Evolutionary conservation across 1,140 invertebrate genomes (phyloP), one percentile per base, ranked within the genome.

Genomic region (Lepidurus packardi): DNA sequence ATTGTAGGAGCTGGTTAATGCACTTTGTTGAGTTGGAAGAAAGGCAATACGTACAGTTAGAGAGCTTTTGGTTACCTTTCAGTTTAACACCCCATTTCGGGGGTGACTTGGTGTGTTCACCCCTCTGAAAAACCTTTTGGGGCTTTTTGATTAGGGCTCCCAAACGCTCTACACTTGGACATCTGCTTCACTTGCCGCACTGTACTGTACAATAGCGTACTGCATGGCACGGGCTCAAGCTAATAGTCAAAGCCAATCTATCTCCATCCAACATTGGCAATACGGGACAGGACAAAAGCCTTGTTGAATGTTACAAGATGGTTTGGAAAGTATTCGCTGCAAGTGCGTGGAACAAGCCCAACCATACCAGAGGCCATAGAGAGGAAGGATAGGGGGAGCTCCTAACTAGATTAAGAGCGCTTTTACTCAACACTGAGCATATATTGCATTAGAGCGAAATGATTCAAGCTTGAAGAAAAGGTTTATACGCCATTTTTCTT

Each of bases 271-370:
- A 65, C 53, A 65, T 65, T 65, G 53, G 53, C 53, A 65, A 65
- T 65, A 65, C 16, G 53, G 53, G 53, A 34, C 13, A 65, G 16
- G 53, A 65, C 53, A 65, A 65, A 65, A 65, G 53, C 53, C 53
- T 65, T 65, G 53, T 65, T 65, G 53, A 65, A 65, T 65, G 53
- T 65, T 65, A 65, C 53, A 65, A 65, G 53, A 65, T 65, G 53
- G 53, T 65, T 16, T 34, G 34, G 53, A 65, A 65, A 65, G 53
- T 65, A 65, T 65, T 65, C 21, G 53, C 53, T 65, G 53, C 9
- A 9, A 65, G 13, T 65, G 21, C 53, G 53, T 21, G 53, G 53
- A 65, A 65, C 45, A 47, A 34, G 3, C 34, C 34, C 34, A 34
- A 34, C 34, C 34, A 34, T 34, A 34, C 34, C 34, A 34, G 34